Evolutionary conservation across 2,888 invertebrate species (phyloP).

Genomic region (Eilema sororculum): DNA sequence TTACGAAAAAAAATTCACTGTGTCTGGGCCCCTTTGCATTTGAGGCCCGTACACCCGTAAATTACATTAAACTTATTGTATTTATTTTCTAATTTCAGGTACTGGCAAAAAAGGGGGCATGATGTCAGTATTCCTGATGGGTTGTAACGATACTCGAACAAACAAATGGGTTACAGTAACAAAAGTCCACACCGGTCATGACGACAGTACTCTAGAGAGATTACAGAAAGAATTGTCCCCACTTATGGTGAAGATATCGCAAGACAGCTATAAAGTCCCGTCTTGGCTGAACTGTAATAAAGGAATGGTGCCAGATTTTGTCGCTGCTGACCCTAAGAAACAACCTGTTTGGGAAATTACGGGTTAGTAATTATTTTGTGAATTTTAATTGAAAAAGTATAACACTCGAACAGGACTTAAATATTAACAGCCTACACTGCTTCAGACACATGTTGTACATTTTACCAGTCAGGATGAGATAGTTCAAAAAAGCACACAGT

Average conservation of each 20-base stretch:
- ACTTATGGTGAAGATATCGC: constrained; percentile 93
- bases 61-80: background rate
- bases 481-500: too few relatives aligned
- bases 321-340: constrained; percentile 93
- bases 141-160: constrained; percentile 90
- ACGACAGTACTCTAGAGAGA: constrained; percentile 93
- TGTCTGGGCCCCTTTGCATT: too few relatives aligned
- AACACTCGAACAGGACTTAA: background rate
- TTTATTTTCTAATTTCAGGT: constrained; percentile 61
- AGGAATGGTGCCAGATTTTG: constrained; percentile 95
- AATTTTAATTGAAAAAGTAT: constrained; percentile 1
- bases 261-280: constrained; percentile 90
- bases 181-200: constrained; percentile 95
- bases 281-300: constrained; percentile 94
- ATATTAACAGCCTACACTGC: background rate
- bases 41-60: too few relatives aligned
- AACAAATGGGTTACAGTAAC: constrained; percentile 95
- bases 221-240: constrained; percentile 89
- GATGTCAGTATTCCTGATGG: constrained; percentile 98
- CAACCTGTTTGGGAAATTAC: constrained; percentile 98
- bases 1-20: too few relatives aligned
- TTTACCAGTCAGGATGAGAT: too few relatives aligned
- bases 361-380: constrained; percentile 72
- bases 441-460: too few relatives aligned
- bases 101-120: constrained; percentile 96